A percentile compares a stretch with the other conserved stretches of the same genome.
These are phyloP conservation scores for Pipistrellus pygmaeus DNA, from an alignment of 2,797 vertebrate species.

Conservation along the genomic window DNA sequence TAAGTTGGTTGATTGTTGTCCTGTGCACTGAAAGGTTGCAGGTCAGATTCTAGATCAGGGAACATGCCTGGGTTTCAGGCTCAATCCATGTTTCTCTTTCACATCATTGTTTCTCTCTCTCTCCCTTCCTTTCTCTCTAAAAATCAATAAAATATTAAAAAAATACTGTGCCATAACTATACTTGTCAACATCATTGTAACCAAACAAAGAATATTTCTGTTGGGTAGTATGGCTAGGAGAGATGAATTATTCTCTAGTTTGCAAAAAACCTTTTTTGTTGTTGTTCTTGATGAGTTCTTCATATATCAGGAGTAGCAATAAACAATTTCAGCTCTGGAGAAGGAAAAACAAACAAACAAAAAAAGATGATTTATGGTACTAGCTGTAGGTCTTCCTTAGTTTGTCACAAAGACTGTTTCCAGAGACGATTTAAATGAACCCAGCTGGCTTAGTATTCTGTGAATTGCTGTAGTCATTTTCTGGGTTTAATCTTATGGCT, in stretches of 20 bases:
- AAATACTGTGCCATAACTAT: neutral
- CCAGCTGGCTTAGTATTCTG: constrained; percentile 70
- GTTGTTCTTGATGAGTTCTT: constrained; percentile 1
- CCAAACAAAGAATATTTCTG: neutral
- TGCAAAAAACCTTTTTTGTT: neutral
- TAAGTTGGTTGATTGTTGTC: neutral
- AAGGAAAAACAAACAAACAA: neutral
- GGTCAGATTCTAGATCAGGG: neutral
- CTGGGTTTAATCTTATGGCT: constrained; percentile 66
- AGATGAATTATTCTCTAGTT: constrained; percentile 55
- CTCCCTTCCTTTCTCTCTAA: neutral
- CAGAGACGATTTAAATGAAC: constrained; percentile 62
- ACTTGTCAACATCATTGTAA: neutral
- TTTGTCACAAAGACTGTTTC: constrained; percentile 50
- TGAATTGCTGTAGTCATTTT: constrained; percentile 62
- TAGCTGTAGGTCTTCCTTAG: constrained; percentile 46
- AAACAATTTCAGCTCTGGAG: constrained; percentile 64
- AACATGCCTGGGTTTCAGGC: neutral
- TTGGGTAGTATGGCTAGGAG: neutral
- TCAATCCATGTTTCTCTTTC: neutral
- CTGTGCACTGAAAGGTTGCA: neutral
- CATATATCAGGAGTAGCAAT: constrained; percentile 56
- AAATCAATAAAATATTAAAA: neutral
- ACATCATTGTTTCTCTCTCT: neutral
- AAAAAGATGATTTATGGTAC: constrained; percentile 61